Base-by-base conservation (phyloP, 1,140 invertebrate species). In the Paracyclopina nana region DNA sequence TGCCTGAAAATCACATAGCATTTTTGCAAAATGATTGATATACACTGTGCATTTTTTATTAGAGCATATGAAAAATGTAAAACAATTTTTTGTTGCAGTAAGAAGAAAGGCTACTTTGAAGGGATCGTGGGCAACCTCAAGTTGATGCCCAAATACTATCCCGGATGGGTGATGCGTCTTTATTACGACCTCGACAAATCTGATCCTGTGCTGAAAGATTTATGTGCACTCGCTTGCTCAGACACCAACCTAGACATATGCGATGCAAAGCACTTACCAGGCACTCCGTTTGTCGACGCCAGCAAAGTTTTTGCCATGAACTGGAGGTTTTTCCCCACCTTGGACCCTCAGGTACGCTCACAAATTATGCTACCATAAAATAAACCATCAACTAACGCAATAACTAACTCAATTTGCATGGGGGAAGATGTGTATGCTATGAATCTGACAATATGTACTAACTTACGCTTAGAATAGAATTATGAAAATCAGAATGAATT, bases 101-200 rank as follows among this genome's bases (percentile, higher is more conserved):
- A n/a, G 26, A 2, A 48, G 6, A 48, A 28, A 30, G 27, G 27
- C 22, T 48, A 48, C 29, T 48, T 48, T 26, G 14, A 48, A 28
- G 46, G 34, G 8, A 38, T 38, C 9, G n/a, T n/a, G 20, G 34
- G 34, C 4, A 38, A 38, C 9, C 34, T 38, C 34, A 20, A 38
- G n/a, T 20, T 38, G 2, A 38, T 38, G 34, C n/a, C 34, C 34
- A 3, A 30, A 14, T 52, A 12, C 51, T 52, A 52, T 18, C 51
- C 51, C 9, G 43, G 43, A 12, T 52, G 51, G 51, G 31, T 49
- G 18, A 52, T 52, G 51, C 16, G 48, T 14, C 14, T 50, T 4
- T 50, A 50, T 30, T 50, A 38, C 24, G 48, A 50, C 25, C 30
- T 50, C 11, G 18, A 50, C 22, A 4, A 14, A 4, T 28, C 16